Conservation (phyloP, 2,797 vertebrate species). For the Phoeniculus purpureus region DNA sequence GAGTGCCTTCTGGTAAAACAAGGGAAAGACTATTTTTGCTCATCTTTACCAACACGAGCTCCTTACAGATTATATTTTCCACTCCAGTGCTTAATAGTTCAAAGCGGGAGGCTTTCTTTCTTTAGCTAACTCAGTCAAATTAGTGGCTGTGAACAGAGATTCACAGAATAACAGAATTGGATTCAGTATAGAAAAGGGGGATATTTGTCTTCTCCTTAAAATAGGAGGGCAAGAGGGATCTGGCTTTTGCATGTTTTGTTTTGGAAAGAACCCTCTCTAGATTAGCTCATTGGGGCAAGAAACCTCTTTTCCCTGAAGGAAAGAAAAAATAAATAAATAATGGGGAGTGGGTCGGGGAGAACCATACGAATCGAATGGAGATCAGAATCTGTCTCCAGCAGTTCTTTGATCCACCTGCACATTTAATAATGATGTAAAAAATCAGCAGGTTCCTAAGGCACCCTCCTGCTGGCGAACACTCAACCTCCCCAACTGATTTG, state of each 20-base stretch:
- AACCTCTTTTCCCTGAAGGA: constrained; percentile 27
- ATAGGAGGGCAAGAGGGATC: constrained; percentile 67
- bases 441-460: constrained; percentile 39
- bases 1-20: neutral
- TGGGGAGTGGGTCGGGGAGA: neutral
- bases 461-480: constrained; percentile 5
- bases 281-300: constrained; percentile 62
- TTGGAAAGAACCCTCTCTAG: constrained; percentile 74
- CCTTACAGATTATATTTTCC: neutral
- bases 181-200: neutral
- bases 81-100: neutral
- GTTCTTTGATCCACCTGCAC: constrained; percentile 3
- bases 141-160: constrained; percentile 7
- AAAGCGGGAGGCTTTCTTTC: constrained; percentile 20
- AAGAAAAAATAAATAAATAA: neutral
- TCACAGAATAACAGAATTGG: constrained; percentile 21
- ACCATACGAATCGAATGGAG: neutral
- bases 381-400: constrained; percentile 26
- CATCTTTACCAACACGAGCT: constrained; percentile 38
- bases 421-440: neutral
- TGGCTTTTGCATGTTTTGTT: constrained; percentile 71
- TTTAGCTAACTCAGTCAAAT: constrained; percentile 27
- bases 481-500: neutral
- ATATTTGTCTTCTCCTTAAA: constrained; percentile 37
- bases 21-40: constrained; percentile 18